A percentile compares a stretch with the other conserved stretches of the same genome.
Evolutionary conservation across 1,140 invertebrate species (phyloP).

Genomic region (Psilanteris sp.): DNA sequence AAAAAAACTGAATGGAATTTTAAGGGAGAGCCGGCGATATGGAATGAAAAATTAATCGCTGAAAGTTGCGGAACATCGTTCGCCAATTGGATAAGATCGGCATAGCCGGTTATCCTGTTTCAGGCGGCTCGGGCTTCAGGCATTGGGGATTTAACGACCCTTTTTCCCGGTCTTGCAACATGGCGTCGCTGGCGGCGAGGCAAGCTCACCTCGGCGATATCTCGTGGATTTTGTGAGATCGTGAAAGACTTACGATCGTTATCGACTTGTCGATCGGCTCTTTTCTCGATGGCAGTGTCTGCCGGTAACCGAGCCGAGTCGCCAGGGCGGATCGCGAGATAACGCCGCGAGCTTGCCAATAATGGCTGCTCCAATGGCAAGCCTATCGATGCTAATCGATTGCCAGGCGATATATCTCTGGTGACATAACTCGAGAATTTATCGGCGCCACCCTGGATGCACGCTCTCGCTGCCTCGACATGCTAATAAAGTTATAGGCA

Average conservation of each 20-base stretch:
- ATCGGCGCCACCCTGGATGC: conserved; percentile 70
- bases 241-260: conserved; percentile 66
- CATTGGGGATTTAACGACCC: conserved; percentile 41
- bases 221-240: conserved; percentile 61
- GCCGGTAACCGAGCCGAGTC: conserved; percentile 59
- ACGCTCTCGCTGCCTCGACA: conserved; percentile 62
- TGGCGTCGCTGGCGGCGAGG: conserved; percentile 51
- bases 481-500: conserved; percentile 73
- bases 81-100: conserved; percentile 55
- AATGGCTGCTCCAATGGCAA: conserved; percentile 64
- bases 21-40: conserved; percentile 13
- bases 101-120: conserved; percentile 33
- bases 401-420: conserved; percentile 71
- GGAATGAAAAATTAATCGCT: conserved; percentile 57
- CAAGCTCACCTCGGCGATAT: conserved; percentile 56
- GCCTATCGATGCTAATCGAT: conserved; percentile 74
- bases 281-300: conserved; percentile 47
- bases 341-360: conserved; percentile 65
- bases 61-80: conserved; percentile 50
- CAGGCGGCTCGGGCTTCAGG: conserved; percentile 11
- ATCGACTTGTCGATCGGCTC: conserved; percentile 60
- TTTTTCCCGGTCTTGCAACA: conserved; percentile 46
- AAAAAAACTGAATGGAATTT: conserved; percentile 25
- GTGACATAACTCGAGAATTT: conserved; percentile 75
- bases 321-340: conserved; percentile 63